A percentile compares a stretch with the other conserved stretches of the same genome.
Conservation (phyloP, 1,140 invertebrate genomes). For the Zelostemma sp. region DNA sequence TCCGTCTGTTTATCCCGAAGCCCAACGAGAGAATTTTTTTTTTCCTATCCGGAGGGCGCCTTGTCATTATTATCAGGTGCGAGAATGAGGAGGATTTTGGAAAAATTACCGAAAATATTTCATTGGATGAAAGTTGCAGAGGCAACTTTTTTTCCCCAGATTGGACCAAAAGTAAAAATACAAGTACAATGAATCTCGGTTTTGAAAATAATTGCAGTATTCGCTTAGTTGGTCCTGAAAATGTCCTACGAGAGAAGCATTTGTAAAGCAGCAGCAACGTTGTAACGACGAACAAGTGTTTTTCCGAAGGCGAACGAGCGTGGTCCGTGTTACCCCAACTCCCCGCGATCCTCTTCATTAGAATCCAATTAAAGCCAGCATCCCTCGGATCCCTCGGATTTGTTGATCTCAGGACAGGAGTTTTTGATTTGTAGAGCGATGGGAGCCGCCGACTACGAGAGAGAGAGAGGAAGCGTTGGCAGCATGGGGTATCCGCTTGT, state of each 20-base stretch:
- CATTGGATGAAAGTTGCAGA: background rate
- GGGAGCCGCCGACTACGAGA: constrained; percentile 18
- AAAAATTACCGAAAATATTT: background rate
- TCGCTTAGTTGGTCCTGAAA: too few species aligned
- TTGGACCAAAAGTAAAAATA: too few species aligned
- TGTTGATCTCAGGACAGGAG: background rate
- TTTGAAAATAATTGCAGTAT: too few species aligned
- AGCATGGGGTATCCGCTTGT: constrained; percentile 40
- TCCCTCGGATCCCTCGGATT: background rate
- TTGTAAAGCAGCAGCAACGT: too few species aligned
- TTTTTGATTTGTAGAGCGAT: background rate
- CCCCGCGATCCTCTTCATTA: constrained; percentile 1
- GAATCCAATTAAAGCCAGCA: background rate
- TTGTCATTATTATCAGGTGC: background rate
- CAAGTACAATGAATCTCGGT: too few species aligned
- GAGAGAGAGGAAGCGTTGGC: constrained; percentile 19
- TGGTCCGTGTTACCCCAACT: too few species aligned
- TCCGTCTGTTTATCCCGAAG: background rate
- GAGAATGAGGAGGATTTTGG: background rate
- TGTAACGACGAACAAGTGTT: too few species aligned
- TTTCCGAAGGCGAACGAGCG: too few species aligned
- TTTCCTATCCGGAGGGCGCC: background rate
- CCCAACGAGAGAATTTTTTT: background rate
- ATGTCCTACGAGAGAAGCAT: too few species aligned
- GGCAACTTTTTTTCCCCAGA: background rate